Evolutionary conservation across 2,888 invertebrate genomes (phyloP).

Genomic region (Baronia brevicornis): DNA sequence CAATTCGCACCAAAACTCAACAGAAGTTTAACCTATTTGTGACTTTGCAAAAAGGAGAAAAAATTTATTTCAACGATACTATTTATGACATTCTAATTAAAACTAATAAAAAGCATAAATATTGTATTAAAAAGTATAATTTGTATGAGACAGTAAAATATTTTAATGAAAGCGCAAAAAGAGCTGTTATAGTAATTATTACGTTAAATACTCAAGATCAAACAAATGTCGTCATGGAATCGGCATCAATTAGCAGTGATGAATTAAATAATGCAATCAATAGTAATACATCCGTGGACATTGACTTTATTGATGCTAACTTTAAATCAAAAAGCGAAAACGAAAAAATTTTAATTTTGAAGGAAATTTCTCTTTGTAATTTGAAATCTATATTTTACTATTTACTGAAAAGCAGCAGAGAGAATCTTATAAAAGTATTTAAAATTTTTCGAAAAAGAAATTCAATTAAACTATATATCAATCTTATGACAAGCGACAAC

Average conservation of each 20-base stretch:
- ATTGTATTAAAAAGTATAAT: slow-evolving; percentile 39
- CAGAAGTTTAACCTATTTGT: slow-evolving; percentile 16
- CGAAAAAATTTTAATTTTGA: slow-evolving; percentile 5
- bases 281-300: slow-evolving; percentile 34
- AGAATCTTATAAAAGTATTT: slow-evolving; percentile 39
- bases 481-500: slow-evolving; percentile 30
- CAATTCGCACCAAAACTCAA: slow-evolving; percentile 8
- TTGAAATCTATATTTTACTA: slow-evolving; percentile 45
- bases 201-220: slow-evolving; percentile 31
- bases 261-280: slow-evolving; percentile 32
- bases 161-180: slow-evolving; percentile 10
- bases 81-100: slow-evolving; percentile 41
- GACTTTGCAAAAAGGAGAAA: slow-evolving; percentile 3
- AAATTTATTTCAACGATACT: slow-evolving; percentile 27
- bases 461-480: slow-evolving; percentile 48
- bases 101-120: slow-evolving; percentile 38
- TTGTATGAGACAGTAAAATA: slow-evolving; percentile 28
- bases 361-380: slow-evolving; percentile 27
- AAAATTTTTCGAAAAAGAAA: slow-evolving; percentile 39
- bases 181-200: slow-evolving; percentile 46
- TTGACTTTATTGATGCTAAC: slow-evolving; percentile 46
- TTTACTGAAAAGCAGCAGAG: slow-evolving; percentile 35
- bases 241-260: slow-evolving; percentile 19
- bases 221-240: slow-evolving; percentile 9
- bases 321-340: slow-evolving; percentile 23